These are phyloP conservation scores for Diplazon laetatorius DNA, from an alignment of 2,888 invertebrate species.

Conservation along the genomic window DNA sequence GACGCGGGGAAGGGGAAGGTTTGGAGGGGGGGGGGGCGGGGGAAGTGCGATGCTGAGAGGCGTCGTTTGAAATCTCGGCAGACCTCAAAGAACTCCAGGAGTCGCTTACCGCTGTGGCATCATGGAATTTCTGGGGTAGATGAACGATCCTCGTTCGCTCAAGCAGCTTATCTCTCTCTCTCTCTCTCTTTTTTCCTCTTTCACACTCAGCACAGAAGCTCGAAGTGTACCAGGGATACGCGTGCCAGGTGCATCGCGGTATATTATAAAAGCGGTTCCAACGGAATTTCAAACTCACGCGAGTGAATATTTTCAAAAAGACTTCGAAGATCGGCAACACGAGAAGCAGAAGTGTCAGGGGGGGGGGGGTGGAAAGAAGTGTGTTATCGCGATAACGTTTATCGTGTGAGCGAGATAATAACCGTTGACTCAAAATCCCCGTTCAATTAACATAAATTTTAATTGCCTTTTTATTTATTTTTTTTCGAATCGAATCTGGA, in stretches of 20 bases:
- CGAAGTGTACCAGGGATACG: conserved; percentile 3
- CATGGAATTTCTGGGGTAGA: conserved; percentile 67
- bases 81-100: conserved; percentile 41
- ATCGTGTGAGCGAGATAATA: conserved; percentile 28
- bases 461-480: too few relatives aligned
- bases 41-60: conserved; percentile 20
- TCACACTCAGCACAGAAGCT: conserved; percentile 8
- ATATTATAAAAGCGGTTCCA: conserved; percentile 46
- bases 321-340: neutral
- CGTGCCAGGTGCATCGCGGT: conserved; percentile 67
- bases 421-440: conserved; percentile 7
- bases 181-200: conserved; percentile 31
- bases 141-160: conserved; percentile 64
- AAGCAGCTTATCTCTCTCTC: conserved; percentile 49
- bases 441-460: neutral
- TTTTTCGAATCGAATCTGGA: too few relatives aligned
- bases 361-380: too few relatives aligned
- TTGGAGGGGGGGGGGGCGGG: conserved; percentile 1
- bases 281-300: conserved; percentile 51
- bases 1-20: too few relatives aligned
- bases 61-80: conserved; percentile 46
- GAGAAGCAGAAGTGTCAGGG: too few relatives aligned
- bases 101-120: conserved; percentile 52
- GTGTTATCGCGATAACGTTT: conserved; percentile 27
- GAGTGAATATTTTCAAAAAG: conserved; percentile 21